Conservation (phyloP, 2,888 invertebrate genomes). For the Mystacides longicornis region DNA sequence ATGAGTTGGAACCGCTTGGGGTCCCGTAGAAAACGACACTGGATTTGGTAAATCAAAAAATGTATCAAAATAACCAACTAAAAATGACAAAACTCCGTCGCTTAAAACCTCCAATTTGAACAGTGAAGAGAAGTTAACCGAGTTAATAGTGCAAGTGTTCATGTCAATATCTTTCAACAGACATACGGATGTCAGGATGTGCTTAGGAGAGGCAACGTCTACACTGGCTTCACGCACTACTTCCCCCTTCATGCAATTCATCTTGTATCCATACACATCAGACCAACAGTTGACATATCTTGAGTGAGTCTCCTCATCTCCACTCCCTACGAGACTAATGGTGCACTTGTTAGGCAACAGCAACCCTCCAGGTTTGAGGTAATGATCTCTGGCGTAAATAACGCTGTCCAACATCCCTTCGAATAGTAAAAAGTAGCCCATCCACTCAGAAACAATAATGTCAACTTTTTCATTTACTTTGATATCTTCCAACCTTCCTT, state of each 20-base stretch:
- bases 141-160: conserved; percentile 61
- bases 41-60: conserved; percentile 66
- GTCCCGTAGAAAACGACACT: conserved; percentile 72
- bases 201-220: conserved; percentile 45
- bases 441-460: conserved; percentile 95
- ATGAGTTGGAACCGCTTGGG: conserved; percentile 68
- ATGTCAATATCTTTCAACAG: conserved; percentile 68
- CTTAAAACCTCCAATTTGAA: conserved; percentile 59
- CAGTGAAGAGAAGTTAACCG: conserved; percentile 62
- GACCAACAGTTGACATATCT: conserved; percentile 81
- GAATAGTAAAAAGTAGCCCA: conserved; percentile 95
- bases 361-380: conserved; percentile 66
- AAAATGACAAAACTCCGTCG: conserved; percentile 65
- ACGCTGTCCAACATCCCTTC: conserved; percentile 97
- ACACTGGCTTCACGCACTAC: conserved; percentile 67
- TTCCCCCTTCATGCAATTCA: conserved; percentile 83
- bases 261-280: conserved; percentile 88
- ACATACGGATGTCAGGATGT: conserved; percentile 59
- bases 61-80: conserved; percentile 89
- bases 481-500: conserved; percentile 82
- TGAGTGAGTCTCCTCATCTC: conserved; percentile 65
- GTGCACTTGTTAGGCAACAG: conserved; percentile 81
- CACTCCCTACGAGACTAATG: conserved; percentile 72
- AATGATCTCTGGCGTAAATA: conserved; percentile 78
- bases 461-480: conserved; percentile 75